phyloP scores from a whole-genome alignment of 2,113 vertebrate genomes.

The Neotoma lepida region DNA sequence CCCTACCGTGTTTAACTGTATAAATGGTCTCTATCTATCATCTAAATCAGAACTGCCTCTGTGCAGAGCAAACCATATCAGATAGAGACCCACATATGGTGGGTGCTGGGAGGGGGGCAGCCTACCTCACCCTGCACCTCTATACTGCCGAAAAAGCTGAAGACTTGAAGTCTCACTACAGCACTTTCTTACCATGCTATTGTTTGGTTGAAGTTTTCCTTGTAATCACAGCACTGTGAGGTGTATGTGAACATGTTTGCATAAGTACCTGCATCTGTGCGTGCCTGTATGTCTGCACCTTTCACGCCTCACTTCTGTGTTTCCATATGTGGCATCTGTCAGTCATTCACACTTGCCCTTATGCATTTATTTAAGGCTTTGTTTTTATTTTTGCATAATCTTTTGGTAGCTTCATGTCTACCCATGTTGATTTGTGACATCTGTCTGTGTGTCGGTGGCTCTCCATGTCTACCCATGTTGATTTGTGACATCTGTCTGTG shows the following conservation, averaged over 20 bases:
- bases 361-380: neutral
- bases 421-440: neutral
- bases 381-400: neutral
- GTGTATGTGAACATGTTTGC: accelerated
- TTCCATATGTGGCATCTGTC: neutral
- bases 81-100: slow-evolving; percentile 72
- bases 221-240: neutral
- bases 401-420: neutral
- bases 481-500: neutral
- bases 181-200: neutral
- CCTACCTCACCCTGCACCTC: neutral
- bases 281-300: neutral
- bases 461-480: neutral
- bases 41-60: slow-evolving; percentile 86
- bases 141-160: neutral
- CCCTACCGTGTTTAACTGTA: slow-evolving; percentile 87
- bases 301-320: neutral
- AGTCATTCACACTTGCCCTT: accelerated
- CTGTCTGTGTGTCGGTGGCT: neutral
- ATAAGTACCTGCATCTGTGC: too few species aligned
- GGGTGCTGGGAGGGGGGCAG: neutral
- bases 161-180: neutral
- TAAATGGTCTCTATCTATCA: slow-evolving; percentile 89
- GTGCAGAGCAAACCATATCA: slow-evolving; percentile 78
- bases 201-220: neutral